Base-by-base conservation (phyloP, 2,888 invertebrate genomes). In the Pyrgus malvae region DNA sequence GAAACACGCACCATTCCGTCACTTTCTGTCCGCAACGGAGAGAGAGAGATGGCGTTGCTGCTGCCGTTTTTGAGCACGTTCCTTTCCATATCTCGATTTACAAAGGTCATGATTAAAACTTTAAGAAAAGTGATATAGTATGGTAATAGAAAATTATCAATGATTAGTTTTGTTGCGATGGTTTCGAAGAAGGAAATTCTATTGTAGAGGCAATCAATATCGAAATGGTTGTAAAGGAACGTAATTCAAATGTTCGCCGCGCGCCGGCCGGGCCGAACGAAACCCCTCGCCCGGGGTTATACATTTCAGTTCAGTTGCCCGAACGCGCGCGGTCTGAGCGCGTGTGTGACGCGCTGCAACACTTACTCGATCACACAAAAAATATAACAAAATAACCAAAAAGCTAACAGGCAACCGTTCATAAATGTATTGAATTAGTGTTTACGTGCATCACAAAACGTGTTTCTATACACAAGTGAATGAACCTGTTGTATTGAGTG, bases 211-310 rank as follows among this genome's bases (percentile, higher is more conserved):
- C 37, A 64, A 60, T 62, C 73, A 76, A 65, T 66, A 65, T 56
- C 49, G 29, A 19, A 31, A 48, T 54, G 51, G 54, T 59, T 79
- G 65, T 59, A 86, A 85, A 69, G 88, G 77, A 84, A 79, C 81
- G 81, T 54, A 53, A 55, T 61, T 59, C 56, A 60, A 64, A 61
- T 66, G 58, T 69, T 68, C 55, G 60, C 63, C 63, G 61, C 74
- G 76, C 80, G 74, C 80, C 85, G 80, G 83, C 87, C 82, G 83
- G 83, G 83, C 76, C 72, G 64, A 69, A 75, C 72, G 64, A 70
- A 76, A 69, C 62, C 79, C 80, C 78, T 81, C 77, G 54, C 48
- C 85, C 82, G 76, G 85, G 84, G 76, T 79, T 72, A 72, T 66
- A 66, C 70, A 70, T 72, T n/a, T n/a, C 35, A 35, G 8, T 70